phyloP scores from a whole-genome alignment of 2,113 vertebrate species.

The Globicephala melas region DNA sequence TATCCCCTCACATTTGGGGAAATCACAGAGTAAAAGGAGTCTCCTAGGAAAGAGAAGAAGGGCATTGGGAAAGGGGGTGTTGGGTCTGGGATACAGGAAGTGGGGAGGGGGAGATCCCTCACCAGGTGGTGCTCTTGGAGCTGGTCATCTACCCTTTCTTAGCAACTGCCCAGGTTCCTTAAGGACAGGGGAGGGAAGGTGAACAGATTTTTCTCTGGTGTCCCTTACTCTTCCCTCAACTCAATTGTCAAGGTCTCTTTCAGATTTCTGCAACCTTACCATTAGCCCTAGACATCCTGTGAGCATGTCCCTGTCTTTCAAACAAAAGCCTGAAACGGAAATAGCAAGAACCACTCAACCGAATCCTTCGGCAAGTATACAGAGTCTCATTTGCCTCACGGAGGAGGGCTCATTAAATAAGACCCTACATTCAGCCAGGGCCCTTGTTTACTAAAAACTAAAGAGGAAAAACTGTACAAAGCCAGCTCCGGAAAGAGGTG shows the following conservation, averaged over 20 bases:
- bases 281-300: conserved; percentile 37
- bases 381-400: conserved; percentile 24
- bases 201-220: neutral
- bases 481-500: conserved; percentile 27
- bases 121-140: no score
- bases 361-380: conserved; percentile 14
- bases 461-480: conserved; percentile 54
- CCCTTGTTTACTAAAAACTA: conserved; percentile 73
- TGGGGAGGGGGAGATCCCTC: rapidly evolving
- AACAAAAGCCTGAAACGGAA: conserved; percentile 47
- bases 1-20: neutral
- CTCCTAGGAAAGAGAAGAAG: neutral
- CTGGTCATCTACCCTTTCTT: neutral
- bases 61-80: rapidly evolving
- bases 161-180: neutral
- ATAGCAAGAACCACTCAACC: conserved; percentile 41
- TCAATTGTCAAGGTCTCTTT: neutral
- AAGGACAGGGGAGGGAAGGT: neutral
- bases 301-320: conserved; percentile 34
- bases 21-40: neutral
- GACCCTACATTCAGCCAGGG: conserved; percentile 33
- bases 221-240: neutral
- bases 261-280: conserved; percentile 21
- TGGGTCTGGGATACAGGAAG: neutral
- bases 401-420: conserved; percentile 66